phyloP scores from a whole-genome alignment of 2,888 invertebrate genomes.

The Oscheius sp. region DNA sequence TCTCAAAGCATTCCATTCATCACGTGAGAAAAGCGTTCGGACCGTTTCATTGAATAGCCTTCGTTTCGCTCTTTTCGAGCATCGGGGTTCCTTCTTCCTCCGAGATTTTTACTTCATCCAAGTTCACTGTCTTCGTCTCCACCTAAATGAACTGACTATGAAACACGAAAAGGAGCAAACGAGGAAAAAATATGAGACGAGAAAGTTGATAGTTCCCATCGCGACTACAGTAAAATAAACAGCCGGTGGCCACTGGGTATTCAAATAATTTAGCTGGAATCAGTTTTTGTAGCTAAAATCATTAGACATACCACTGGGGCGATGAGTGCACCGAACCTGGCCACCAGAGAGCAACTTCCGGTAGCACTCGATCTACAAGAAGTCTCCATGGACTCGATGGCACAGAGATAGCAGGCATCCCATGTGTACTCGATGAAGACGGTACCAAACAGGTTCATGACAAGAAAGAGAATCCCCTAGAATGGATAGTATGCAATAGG shows the following conservation, averaged over 20 bases:
- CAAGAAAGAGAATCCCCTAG: constrained; percentile 65
- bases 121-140: constrained; percentile 56
- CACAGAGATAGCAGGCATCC: constrained; percentile 72
- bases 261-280: constrained; percentile 66
- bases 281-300: not conserved
- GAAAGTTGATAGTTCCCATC: constrained; percentile 65
- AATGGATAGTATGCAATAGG: constrained; percentile 10
- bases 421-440: constrained; percentile 73
- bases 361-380: constrained; percentile 62
- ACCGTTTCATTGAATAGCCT: not conserved
- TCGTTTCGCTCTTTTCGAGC: constrained; percentile 33
- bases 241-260: constrained; percentile 63
- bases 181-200: constrained; percentile 58
- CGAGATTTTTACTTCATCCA: constrained; percentile 50
- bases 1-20: not conserved
- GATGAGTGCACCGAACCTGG: constrained; percentile 68
- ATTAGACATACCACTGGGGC: constrained; percentile 60
- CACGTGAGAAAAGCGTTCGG: no score
- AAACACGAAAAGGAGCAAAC: constrained; percentile 26
- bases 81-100: constrained; percentile 51
- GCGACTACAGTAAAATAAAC: constrained; percentile 66
- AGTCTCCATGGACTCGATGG: constrained; percentile 70
- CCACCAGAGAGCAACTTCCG: constrained; percentile 68
- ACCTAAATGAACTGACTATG: constrained; percentile 39
- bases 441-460: constrained; percentile 68